Percentiles rank a stretch among this genome's conserved stretches.
Evolutionary conservation across 2,797 vertebrate genomes (phyloP).

Genomic region (Cyclopterus lumpus): DNA sequence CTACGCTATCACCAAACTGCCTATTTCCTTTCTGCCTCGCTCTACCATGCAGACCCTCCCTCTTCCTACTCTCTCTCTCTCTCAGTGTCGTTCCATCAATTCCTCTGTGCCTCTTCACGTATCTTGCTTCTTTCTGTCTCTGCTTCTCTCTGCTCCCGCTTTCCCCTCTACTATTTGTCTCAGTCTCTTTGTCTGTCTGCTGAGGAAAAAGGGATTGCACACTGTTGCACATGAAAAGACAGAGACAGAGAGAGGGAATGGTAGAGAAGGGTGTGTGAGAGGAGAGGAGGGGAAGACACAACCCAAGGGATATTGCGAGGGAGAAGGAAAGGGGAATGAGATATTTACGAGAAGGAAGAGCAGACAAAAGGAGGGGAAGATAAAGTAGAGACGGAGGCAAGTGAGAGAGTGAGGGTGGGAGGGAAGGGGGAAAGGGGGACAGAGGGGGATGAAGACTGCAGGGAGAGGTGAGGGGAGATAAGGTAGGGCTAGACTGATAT

Average conservation of each 20-base stretch:
- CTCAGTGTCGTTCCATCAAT: slow-evolving; percentile 70
- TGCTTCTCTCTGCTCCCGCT: slow-evolving; percentile 43
- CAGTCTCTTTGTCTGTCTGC: slow-evolving; percentile 68
- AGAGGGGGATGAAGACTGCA: slow-evolving; percentile 53
- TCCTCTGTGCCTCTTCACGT: slow-evolving; percentile 70
- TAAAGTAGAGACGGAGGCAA: slow-evolving; percentile 24
- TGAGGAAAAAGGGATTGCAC: slow-evolving; percentile 67
- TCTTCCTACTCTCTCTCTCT: slow-evolving; percentile 28
- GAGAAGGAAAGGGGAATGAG: slow-evolving; percentile 12
- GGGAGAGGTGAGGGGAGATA: slow-evolving; percentile 67
- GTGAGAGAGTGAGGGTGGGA: slow-evolving; percentile 6
- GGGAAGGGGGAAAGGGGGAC: slow-evolving; percentile 15
- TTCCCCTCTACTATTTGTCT: slow-evolving; percentile 51
- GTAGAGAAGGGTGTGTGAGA: not conserved
- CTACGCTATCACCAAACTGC: slow-evolving; percentile 71
- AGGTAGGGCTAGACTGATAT: slow-evolving; percentile 56
- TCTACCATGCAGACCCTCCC: slow-evolving; percentile 26
- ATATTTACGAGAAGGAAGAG: slow-evolving; percentile 2
- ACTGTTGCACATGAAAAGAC: slow-evolving; percentile 71
- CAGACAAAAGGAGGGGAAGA: not conserved
- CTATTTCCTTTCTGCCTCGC: slow-evolving; percentile 57
- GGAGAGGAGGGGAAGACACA: slow-evolving; percentile 4
- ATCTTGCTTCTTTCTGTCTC: slow-evolving; percentile 65
- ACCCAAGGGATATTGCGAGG: slow-evolving; percentile 19
- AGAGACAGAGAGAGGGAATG: slow-evolving; percentile 6